Base-by-base conservation (phyloP, 2,797 vertebrate species). In the Chloroceryle inda region DNA sequence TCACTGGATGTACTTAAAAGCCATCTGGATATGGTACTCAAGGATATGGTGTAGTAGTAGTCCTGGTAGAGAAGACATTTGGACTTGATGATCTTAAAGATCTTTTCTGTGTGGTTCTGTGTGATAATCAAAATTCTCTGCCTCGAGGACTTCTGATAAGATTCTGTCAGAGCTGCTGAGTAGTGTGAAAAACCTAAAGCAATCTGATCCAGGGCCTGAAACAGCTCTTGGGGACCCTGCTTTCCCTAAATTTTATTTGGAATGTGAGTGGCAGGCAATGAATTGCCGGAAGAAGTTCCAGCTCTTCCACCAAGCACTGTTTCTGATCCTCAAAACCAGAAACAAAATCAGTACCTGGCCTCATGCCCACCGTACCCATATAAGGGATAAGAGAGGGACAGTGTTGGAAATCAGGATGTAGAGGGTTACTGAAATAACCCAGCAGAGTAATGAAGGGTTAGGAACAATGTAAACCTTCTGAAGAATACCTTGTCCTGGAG, bases 261-360 rank as follows among this genome's bases (percentile, higher is more conserved):
- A 55, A 37, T 52, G 26, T 59, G 13, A 50, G 31, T 35, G 40
- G 40, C 45, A 88, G 37, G 23, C 44, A 74, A 9, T 16, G 20
- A 82, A 44, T n/a, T 59, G 18, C 52, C 3, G 5, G 50, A 88
- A 85, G 24, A 55, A 76, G 42, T 44, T 63, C 19, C 40, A 68
- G 3, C 29, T 90, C 50, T 73, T 91, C 45, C 50, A 87, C 13
- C n/a, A 69, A 85, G 21, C 11, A 8, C 21, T 15, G 6, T 12
- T 91, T 89, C 66, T 87, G 82, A 44, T 80, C 42, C 77, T 87
- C 66, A 68, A 74, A 80, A 90, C n/a, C 49, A 71, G 72, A 69
- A 67, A 17, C 4, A 42, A 79, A 83, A 50, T 53, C 47, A 84
- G 3, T 59, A 63, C 40, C 40, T 79, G 45, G n/a, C 21, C 27